Percentiles rank a stretch among this genome's conserved stretches.
These are phyloP conservation scores for Drosophila navojoa DNA, from an alignment of 1,140 invertebrate species.

Conservation along the genomic window DNA sequence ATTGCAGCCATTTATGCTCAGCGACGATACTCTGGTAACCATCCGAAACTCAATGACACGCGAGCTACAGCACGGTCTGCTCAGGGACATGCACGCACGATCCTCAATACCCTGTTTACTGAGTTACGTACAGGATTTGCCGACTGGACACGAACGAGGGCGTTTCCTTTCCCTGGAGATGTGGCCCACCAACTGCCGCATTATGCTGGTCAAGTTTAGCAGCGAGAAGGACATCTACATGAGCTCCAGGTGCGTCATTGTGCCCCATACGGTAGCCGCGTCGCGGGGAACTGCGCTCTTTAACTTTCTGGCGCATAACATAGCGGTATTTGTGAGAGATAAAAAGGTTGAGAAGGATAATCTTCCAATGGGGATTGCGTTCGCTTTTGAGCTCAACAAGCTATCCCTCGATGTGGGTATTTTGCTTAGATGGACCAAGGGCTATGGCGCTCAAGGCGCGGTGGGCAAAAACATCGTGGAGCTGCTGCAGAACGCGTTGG, in stretches of 20 bases:
- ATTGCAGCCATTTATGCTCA: conserved; percentile 42
- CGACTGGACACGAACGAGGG: conserved; percentile 97
- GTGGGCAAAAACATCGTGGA: conserved; percentile 93
- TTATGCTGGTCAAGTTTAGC: conserved; percentile 95
- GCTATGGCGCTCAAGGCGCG: conserved; percentile 56
- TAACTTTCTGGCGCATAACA: conserved; percentile 98
- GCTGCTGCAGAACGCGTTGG: conserved; percentile 91
- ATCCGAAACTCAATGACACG: conserved; percentile 27
- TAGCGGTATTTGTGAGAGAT: conserved; percentile 95
- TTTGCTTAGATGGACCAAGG: conserved; percentile 94
- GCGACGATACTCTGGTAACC: conserved; percentile 20
- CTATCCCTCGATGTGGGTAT: conserved; percentile 93
- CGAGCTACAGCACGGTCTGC: conserved; percentile 91
- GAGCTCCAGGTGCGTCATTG: conserved; percentile 98
- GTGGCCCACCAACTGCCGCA: conserved; percentile 99
- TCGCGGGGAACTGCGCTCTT: conserved; percentile 94
- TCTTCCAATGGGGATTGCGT: conserved; percentile 94
- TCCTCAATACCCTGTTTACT: conserved; percentile 95
- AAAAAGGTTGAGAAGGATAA: conserved; percentile 88
- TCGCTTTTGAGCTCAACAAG: conserved; percentile 97
- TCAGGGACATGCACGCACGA: conserved; percentile 89
- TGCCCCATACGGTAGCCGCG: conserved; percentile 96
- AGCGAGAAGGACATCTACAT: conserved; percentile 92
- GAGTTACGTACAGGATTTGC: conserved; percentile 97
- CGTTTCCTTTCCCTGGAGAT: conserved; percentile 98